Base-by-base conservation (phyloP, 2,888 invertebrate genomes). In the Siphonodentalium dalli region DNA sequence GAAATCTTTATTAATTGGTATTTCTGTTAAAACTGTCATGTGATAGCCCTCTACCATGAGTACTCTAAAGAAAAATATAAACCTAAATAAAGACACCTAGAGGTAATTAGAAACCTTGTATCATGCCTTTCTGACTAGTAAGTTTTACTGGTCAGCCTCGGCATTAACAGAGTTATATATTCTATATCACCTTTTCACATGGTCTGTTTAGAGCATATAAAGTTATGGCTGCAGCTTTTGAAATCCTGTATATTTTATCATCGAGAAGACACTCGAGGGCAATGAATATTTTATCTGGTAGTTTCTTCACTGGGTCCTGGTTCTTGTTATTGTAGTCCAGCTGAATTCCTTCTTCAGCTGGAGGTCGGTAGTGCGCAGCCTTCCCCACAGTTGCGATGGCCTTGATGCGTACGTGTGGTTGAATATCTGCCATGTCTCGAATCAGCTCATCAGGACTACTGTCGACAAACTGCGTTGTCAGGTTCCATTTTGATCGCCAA, bases 381-480 rank as follows among this genome's bases (percentile, higher is more conserved):
- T 77, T 71, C n/a, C 74, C 75, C 34, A 75, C 69, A 2, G 78
- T 80, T 5, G 75, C 73, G 29, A 80, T 74, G 33, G 80, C 78
- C 50, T 75, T 74, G 5, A 80, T 68, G 21, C 79, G 61, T 26
- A 80, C 76, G 65, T 80, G 77, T 15, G 78, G 62, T 53, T 81
- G 80, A 18, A 80, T 73, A 61, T 78, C 78, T 5, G 77, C 77
- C 80, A 82, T 81, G 63, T 82, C 80, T 31, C 63, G 61, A 23
- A 82, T 73, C 38, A 82, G 69, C 48, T 81, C 79, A 21, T 80
- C 77, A 0, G 75, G 69, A 4, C 70, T 75, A 44, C 77, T 74
- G 61, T 79, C 77, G 9, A 68, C 72, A 61, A 71, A 79, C 61
- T 76, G 75, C 42, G 75, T 74, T 53, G 74, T 69, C 26, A 80